phyloP scores from a whole-genome alignment of 1,140 invertebrate species.

The Monochamus saltuarius region DNA sequence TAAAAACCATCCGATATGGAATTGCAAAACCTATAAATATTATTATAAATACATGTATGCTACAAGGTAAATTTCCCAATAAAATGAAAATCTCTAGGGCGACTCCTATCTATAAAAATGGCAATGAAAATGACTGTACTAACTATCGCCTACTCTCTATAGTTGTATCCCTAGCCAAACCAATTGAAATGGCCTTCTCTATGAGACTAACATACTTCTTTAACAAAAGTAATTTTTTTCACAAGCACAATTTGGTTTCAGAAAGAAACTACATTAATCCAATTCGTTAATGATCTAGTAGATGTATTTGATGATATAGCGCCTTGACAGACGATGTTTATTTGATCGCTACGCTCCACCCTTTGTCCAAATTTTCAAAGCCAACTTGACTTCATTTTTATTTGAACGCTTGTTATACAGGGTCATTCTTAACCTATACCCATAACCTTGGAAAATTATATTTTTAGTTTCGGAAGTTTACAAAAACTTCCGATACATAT shows the following conservation, averaged over 20 bases:
- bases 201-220: neutral
- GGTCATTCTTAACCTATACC: too few species aligned
- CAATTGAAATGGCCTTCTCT: conserved; percentile 14
- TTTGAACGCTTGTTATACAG: too few species aligned
- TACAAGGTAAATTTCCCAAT: conserved; percentile 6
- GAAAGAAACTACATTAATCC: conserved; percentile 4
- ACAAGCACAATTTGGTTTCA: conserved; percentile 1
- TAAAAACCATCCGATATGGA: conserved; percentile 10
- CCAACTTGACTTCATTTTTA: too few species aligned
- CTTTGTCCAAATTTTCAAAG: too few species aligned
- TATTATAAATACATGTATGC: conserved; percentile 15
- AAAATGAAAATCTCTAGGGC: conserved; percentile 10
- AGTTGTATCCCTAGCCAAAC: conserved; percentile 4
- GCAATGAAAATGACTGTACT: neutral
- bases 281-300: conserved; percentile 3
- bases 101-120: conserved; percentile 12
- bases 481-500: too few species aligned
- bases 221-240: conserved; percentile 3
- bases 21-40: conserved; percentile 13
- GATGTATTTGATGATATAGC: conserved; percentile 8
- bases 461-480: too few species aligned
- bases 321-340: too few species aligned
- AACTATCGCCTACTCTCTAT: conserved; percentile 14
- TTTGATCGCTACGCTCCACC: too few species aligned
- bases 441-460: too few species aligned